Conservation (phyloP, 2,888 invertebrate genomes). For the Drosophila leonis region DNA sequence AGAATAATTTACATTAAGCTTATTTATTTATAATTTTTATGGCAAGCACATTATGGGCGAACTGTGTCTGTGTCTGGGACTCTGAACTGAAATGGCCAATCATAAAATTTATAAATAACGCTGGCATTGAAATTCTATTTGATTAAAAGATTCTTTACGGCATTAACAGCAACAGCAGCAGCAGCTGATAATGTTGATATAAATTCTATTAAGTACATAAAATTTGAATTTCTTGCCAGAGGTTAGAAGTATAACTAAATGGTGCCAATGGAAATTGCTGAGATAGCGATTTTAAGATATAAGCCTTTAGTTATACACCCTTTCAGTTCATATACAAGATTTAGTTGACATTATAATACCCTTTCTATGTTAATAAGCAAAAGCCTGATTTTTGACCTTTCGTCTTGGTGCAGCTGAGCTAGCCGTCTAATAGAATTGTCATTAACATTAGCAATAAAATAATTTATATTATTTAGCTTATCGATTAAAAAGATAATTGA, state of each 20-base stretch:
- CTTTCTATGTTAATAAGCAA: background rate
- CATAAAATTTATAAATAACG: conserved; percentile 67
- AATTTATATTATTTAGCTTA: background rate
- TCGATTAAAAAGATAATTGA: background rate
- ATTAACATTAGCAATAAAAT: background rate
- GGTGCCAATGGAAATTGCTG: background rate
- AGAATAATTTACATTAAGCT: conserved; percentile 51
- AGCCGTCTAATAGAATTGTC: background rate
- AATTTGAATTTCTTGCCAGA: background rate
- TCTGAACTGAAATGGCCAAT: conserved; percentile 29
- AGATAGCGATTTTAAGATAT: no score
- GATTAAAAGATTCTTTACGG: conserved; percentile 37
- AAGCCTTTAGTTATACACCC: background rate
- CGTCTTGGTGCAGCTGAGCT: background rate
- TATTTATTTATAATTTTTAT: conserved; percentile 65
- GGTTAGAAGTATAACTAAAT: background rate
- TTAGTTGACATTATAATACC: background rate
- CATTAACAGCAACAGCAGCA: conserved; percentile 1
- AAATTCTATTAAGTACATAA: background rate
- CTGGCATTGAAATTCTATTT: conserved; percentile 51
- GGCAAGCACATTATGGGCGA: conserved; percentile 40
- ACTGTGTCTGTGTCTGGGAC: conserved; percentile 28
- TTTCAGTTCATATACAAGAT: background rate
- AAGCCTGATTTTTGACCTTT: background rate
- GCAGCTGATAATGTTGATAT: background rate